Conservation (phyloP, 2,888 invertebrate species). For the Acleris cristana region DNA sequence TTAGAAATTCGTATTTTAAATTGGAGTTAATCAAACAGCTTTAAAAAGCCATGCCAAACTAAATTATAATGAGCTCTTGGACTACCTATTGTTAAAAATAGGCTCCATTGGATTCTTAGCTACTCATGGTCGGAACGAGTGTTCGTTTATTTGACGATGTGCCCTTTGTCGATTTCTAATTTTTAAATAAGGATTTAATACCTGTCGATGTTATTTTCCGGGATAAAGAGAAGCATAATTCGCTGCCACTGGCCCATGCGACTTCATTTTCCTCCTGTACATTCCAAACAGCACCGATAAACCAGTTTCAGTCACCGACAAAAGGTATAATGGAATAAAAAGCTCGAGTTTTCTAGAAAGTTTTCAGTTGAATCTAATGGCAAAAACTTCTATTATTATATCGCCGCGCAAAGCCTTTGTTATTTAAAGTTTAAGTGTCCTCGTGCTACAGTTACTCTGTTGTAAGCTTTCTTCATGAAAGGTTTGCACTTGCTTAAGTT, state of each 20-base stretch:
- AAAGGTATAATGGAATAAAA: constrained; percentile 1
- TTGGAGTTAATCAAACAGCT: neutral
- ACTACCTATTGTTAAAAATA: neutral
- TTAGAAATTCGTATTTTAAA: constrained; percentile 20
- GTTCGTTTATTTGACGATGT: too few species aligned
- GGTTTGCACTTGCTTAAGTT: constrained; percentile 35
- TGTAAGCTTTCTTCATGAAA: constrained; percentile 33
- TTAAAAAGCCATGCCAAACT: neutral
- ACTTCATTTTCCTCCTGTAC: too few species aligned
- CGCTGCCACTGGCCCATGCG: too few species aligned
- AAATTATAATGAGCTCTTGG: too few species aligned
- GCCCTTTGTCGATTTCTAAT: too few species aligned
- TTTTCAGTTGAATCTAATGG: constrained; percentile 21
- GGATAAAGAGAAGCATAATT: too few species aligned
- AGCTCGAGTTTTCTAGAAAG: constrained; percentile 8
- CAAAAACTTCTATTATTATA: constrained; percentile 18
- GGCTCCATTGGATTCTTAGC: too few species aligned
- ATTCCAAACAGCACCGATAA: too few species aligned
- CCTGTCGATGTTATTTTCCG: too few species aligned
- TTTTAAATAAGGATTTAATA: too few species aligned
- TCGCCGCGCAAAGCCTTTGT: constrained; percentile 28
- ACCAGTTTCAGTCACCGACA: too few species aligned
- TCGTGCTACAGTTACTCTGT: constrained; percentile 1
- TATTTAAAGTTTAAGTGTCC: constrained; percentile 19
- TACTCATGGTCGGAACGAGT: too few species aligned